Evolutionary conservation across 2,888 invertebrate species (phyloP).

Genomic region (Drosophila yooni): DNA sequence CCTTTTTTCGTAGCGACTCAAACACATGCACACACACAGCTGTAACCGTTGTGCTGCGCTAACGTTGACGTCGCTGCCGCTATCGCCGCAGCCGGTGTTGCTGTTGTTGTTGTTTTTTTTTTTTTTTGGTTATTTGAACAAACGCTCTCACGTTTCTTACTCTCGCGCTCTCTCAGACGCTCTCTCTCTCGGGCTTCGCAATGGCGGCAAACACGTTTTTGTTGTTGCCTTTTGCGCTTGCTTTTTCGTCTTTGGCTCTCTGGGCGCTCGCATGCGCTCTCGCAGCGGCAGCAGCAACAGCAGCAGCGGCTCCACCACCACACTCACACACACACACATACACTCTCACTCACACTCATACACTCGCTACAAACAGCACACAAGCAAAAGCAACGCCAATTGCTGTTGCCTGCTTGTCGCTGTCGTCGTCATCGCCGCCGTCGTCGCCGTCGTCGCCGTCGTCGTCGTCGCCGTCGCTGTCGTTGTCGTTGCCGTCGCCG

Average conservation of each 20-base stretch:
- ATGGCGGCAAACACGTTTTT: slow-evolving; percentile 79
- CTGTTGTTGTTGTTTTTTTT: slow-evolving; percentile 52
- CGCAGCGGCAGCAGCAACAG: slow-evolving; percentile 30
- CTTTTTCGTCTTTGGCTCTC: slow-evolving; percentile 71
- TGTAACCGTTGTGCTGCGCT: slow-evolving; percentile 50
- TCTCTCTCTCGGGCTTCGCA: slow-evolving; percentile 40
- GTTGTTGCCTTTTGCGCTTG: slow-evolving; percentile 73
- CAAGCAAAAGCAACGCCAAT: slow-evolving; percentile 62
- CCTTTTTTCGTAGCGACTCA: slow-evolving; percentile 76
- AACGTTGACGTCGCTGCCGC: slow-evolving; percentile 60
- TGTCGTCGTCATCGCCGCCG: slow-evolving; percentile 44
- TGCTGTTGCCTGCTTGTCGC: slow-evolving; percentile 73
- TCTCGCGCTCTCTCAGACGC: slow-evolving; percentile 28
- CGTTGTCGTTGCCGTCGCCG: slow-evolving; percentile 29
- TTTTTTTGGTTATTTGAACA: slow-evolving; percentile 12
- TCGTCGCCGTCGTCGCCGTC: slow-evolving; percentile 13
- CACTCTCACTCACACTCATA: slow-evolving; percentile 38
- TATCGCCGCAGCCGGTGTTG: slow-evolving; percentile 61
- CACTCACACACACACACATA: slow-evolving; percentile 33
- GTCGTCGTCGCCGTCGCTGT: slow-evolving; percentile 4
- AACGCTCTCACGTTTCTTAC: slow-evolving; percentile 32
- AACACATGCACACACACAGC: slow-evolving; percentile 43
- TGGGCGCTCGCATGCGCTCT: slow-evolving; percentile 76
- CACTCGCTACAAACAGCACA: slow-evolving; percentile 16
- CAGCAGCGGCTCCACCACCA: slow-evolving; percentile 53